Percentiles rank a stretch among this genome's conserved stretches.
phyloP scores from a whole-genome alignment of 2,888 invertebrate species.

The Pogonocherus hispidulus region DNA sequence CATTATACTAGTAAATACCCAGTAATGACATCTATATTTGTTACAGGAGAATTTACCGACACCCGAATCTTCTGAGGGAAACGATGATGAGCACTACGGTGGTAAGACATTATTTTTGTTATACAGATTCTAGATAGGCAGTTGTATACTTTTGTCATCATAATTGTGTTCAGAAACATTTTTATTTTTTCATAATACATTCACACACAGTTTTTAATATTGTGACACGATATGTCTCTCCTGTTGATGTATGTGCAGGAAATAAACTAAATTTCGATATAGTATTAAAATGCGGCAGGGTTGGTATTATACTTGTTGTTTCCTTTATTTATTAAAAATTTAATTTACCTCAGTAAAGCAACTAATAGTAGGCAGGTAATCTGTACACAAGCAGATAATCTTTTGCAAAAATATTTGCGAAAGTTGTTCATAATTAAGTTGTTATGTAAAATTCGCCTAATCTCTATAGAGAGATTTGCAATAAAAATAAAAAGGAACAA shows the following conservation, averaged over 20 bases:
- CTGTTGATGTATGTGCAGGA: neutral
- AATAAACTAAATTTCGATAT: slow-evolving; percentile 26
- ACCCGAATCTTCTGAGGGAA: slow-evolving; percentile 78
- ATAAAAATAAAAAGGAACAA: too few species aligned
- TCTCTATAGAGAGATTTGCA: too few species aligned
- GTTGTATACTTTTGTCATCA: neutral
- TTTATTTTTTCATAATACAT: slow-evolving; percentile 3
- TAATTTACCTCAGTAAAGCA: too few species aligned
- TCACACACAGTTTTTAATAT: slow-evolving; percentile 5
- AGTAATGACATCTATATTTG: too few species aligned
- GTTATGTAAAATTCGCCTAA: too few species aligned
- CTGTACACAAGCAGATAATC: too few species aligned
- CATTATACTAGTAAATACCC: too few species aligned
- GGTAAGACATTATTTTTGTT: slow-evolving; percentile 70
- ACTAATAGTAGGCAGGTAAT: too few species aligned
- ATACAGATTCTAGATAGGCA: neutral
- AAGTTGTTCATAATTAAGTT: too few species aligned
- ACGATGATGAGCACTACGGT: slow-evolving; percentile 80
- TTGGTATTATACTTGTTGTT: slow-evolving; percentile 25
- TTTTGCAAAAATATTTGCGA: too few species aligned
- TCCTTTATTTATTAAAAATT: neutral
- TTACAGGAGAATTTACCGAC: slow-evolving; percentile 80
- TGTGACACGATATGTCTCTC: slow-evolving; percentile 2
- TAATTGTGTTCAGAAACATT: slow-evolving; percentile 2
- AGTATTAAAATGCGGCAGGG: slow-evolving; percentile 21